Percentiles rank a stretch among this genome's conserved stretches.
These are phyloP conservation scores for Heterotis niloticus DNA, from an alignment of 2,113 vertebrate species.

Conservation along the genomic window DNA sequence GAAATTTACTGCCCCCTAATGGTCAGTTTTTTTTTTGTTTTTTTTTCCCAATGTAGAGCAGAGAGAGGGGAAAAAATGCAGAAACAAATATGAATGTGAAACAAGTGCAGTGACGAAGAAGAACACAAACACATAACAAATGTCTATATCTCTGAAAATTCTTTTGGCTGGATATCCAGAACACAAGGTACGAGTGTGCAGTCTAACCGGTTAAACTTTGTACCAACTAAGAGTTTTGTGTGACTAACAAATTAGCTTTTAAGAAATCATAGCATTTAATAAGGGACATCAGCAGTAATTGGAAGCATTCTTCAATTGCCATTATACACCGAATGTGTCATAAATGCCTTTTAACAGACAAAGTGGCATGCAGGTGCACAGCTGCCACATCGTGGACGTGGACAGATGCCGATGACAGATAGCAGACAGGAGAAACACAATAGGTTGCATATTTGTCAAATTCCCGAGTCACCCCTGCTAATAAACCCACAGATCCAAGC, in stretches of 20 bases:
- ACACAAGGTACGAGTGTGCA: too few species aligned
- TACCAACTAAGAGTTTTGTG: neutral
- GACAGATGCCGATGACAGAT: neutral
- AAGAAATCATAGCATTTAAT: neutral
- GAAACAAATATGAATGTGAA: too few species aligned
- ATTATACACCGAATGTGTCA: neutral
- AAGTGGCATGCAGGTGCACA: neutral
- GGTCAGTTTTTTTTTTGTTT: too few species aligned
- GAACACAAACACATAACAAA: too few species aligned
- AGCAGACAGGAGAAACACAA: neutral
- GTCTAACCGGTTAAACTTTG: too few species aligned
- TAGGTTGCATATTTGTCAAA: constrained; percentile 1
- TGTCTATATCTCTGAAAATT: too few species aligned
- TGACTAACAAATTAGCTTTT: constrained; percentile 3
- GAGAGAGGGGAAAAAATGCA: too few species aligned
- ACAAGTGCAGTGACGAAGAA: too few species aligned
- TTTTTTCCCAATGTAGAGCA: too few species aligned
- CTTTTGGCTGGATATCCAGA: too few species aligned
- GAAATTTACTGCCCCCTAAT: too few species aligned
- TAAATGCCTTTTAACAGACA: neutral
- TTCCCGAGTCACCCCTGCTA: neutral
- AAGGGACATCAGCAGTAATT: neutral
- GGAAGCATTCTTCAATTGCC: neutral
- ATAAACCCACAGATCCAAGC: constrained; percentile 16
- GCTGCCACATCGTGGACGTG: neutral